phyloP scores from a whole-genome alignment of 2,797 vertebrate genomes.

The Peromyscus eremicus region DNA sequence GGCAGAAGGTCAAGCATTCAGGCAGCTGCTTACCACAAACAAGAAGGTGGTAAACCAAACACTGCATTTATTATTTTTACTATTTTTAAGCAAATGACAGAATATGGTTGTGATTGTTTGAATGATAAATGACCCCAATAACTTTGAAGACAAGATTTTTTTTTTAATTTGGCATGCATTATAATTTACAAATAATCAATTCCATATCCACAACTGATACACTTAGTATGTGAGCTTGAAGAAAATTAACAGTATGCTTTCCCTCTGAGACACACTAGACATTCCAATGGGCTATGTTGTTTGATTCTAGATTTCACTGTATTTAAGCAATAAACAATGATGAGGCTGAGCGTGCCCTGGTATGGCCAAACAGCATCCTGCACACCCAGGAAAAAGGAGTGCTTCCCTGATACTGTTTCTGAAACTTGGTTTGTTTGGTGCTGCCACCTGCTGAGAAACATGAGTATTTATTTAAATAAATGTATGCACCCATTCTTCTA shows the following conservation, averaged over 20 bases:
- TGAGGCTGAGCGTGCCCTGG: background rate
- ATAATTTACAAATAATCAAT: background rate
- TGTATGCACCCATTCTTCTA: background rate
- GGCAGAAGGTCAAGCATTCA: background rate
- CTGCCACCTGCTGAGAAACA: conserved; percentile 68
- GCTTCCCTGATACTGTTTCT: background rate
- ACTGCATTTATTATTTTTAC: background rate
- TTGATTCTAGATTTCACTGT: background rate
- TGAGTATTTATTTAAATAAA: background rate
- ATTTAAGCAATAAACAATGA: background rate
- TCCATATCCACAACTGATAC: background rate
- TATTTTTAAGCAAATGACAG: background rate
- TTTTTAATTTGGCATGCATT: background rate
- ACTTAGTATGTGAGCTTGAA: background rate
- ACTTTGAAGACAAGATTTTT: background rate
- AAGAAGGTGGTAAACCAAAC: background rate
- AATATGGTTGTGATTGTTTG: background rate
- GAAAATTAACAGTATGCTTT: conserved; percentile 1
- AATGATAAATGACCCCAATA: background rate
- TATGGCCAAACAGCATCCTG: background rate
- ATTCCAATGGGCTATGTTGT: background rate
- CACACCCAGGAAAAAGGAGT: accelerated
- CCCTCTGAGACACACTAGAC: background rate
- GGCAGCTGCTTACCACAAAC: accelerated
- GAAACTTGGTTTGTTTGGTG: conserved; percentile 37